These are phyloP conservation scores for Chaetura pelagica DNA, from an alignment of 2,113 vertebrate genomes.

Conservation along the genomic window DNA sequence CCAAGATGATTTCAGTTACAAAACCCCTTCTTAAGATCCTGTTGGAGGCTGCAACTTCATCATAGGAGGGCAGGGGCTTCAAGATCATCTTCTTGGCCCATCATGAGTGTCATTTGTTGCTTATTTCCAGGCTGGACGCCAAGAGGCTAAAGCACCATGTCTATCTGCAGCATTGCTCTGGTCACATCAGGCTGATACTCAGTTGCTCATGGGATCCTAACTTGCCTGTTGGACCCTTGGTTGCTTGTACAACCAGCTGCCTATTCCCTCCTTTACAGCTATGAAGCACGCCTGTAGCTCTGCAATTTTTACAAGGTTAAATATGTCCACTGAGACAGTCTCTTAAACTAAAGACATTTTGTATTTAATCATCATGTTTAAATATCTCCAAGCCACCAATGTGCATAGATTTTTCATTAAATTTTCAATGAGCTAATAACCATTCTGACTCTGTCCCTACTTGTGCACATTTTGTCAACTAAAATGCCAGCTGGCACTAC, in stretches of 20 bases:
- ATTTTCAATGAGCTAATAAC: not conserved
- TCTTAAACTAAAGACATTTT: not conserved
- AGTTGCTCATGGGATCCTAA: not conserved
- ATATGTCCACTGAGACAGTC: not conserved
- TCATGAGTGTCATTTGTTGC: not conserved
- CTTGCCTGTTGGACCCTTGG: not conserved
- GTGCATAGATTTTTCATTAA: not conserved
- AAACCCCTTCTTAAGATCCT: not conserved
- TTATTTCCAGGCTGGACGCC: not conserved
- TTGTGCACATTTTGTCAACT: not conserved
- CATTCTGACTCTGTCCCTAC: not conserved
- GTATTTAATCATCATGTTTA: slow-evolving; percentile 13
- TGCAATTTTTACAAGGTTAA: slow-evolving; percentile 5
- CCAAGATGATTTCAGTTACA: fast-evolving
- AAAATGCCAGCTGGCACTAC: slow-evolving; percentile 18
- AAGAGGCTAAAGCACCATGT: not conserved
- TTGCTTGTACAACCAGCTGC: not conserved
- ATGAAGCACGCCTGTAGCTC: not conserved
- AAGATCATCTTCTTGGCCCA: not conserved
- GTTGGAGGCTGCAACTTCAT: not conserved
- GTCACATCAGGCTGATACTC: not conserved
- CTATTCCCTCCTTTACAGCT: not conserved
- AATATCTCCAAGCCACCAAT: not conserved
- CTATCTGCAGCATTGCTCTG: not conserved
- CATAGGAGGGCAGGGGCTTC: fast-evolving